Evolutionary conservation across 2,797 vertebrate species (phyloP), one percentile per base, ranked within the genome.

Genomic region (Decapterus maruadsi): DNA sequence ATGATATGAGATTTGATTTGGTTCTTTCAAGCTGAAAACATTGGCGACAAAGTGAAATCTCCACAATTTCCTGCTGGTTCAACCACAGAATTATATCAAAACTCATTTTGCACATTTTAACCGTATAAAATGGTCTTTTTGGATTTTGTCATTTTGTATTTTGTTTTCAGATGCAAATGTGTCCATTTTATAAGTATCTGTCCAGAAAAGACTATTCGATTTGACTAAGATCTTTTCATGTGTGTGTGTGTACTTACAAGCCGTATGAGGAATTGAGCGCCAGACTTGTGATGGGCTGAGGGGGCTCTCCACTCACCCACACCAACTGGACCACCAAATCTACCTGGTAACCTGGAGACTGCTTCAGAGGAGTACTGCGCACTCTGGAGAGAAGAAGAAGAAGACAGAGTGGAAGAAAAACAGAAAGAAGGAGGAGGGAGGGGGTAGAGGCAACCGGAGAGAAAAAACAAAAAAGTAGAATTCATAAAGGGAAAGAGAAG

Each of bases 281-380:
- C 93, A 99, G 94, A 87, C 97, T 99, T 77, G 97, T 99, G 94
- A 99, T 99, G 82, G 96, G 98, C 45, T 99, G 98, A 55, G 98
- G 98, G 75, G 98, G 98, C 87, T 99, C 98, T 85, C 98, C 98
- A 57, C 96, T 95, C 86, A 99, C 98, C 98, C 98, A 99, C 72
- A 99, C 97, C 77, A 99, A 93, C 93, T 99, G 98, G 88, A 99
- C 96, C 87, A 99, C 97, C 55, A 99, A 90, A 69, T 99, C 98
- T 73, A 96, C 96, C 92, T 99, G 98, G 90, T 98, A 99, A 63
- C 98, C 98, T 20, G 97, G 94, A 89, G 97, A 98, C 91, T 99
- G 97, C 88, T 99, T 99, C 82, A 99, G 95, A 84, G 98, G 96
- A 89, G 96, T 96, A 86, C 93, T 97, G 92, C 96, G 98, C 85